These are phyloP conservation scores for Pristionchus japonicus DNA, from an alignment of 2,888 invertebrate genomes.

Conservation along the genomic window DNA sequence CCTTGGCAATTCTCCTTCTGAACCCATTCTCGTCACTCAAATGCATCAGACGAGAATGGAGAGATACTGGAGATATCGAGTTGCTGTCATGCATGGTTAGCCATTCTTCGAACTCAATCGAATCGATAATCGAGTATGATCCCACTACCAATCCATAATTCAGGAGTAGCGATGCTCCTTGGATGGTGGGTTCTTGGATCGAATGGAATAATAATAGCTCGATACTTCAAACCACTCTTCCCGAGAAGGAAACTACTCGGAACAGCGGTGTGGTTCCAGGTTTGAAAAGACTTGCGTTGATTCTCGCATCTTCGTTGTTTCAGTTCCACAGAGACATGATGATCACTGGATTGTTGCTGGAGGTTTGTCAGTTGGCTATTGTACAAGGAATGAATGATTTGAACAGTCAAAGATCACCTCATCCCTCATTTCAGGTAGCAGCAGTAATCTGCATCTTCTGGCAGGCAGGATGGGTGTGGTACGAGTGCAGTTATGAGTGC, in stretches of 20 bases:
- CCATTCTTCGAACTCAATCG: background rate
- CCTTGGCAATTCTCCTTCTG: constrained; percentile 42
- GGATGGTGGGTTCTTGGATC: constrained; percentile 67
- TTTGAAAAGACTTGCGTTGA: background rate
- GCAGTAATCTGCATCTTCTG: constrained; percentile 63
- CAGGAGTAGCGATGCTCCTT: constrained; percentile 59
- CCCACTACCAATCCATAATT: background rate
- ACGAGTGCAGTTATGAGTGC: constrained; percentile 65
- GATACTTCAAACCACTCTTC: constrained; percentile 67
- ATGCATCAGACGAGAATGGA: constrained; percentile 56
- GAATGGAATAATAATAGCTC: constrained; percentile 61
- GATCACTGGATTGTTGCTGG: constrained; percentile 56
- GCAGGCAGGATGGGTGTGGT: constrained; percentile 67
- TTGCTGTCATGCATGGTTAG: constrained; percentile 63
- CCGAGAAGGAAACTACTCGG: constrained; percentile 61
- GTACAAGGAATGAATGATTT: too few relatives aligned
- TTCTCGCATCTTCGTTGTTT: constrained; percentile 16
- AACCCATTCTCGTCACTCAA: constrained; percentile 50
- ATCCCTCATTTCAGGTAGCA: constrained; percentile 52
- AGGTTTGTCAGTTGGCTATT: background rate
- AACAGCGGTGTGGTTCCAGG: constrained; percentile 67
- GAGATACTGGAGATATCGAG: constrained; percentile 64
- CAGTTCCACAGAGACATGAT: constrained; percentile 64
- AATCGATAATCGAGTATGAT: too few relatives aligned
- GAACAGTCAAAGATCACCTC: too few relatives aligned